Percentiles rank a stretch among this genome's conserved stretches.
Evolutionary conservation across 1,140 invertebrate species (phyloP).

Genomic region (Parasteatoda tepidariorum): DNA sequence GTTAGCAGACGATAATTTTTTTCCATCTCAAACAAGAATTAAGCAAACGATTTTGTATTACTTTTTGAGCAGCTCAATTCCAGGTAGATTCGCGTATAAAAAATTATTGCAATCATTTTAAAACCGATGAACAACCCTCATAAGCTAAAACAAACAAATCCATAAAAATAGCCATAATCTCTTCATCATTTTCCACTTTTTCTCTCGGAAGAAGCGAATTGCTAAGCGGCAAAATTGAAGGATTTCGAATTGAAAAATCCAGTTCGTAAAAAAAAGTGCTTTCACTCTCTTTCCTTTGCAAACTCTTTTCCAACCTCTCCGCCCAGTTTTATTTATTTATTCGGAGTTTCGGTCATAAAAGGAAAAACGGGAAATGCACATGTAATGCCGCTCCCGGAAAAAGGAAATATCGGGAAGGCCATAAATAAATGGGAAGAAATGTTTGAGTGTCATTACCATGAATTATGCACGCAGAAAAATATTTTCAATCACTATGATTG

Average conservation of each 20-base stretch:
- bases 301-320: too few relatives aligned
- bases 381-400: slow-evolving; percentile 41
- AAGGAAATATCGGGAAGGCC: slow-evolving; percentile 9
- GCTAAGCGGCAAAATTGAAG: background rate
- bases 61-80: too few relatives aligned
- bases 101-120: too few relatives aligned
- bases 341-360: slow-evolving; percentile 23
- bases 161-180: background rate
- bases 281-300: background rate
- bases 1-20: too few relatives aligned
- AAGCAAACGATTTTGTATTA: too few relatives aligned
- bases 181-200: slow-evolving; percentile 41
- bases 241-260: slow-evolving; percentile 42
- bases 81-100: too few relatives aligned
- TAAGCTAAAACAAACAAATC: too few relatives aligned
- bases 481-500: slow-evolving; percentile 54
- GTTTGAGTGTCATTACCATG: slow-evolving; percentile 52
- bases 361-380: background rate
- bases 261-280: background rate
- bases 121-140: too few relatives aligned
- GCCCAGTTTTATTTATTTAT: too few relatives aligned
- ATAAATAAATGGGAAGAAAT: slow-evolving; percentile 17
- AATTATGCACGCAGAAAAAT: slow-evolving; percentile 35
- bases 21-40: too few relatives aligned
- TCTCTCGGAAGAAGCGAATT: background rate